Conservation (phyloP, 2,888 invertebrate species). For the Cabera pusaria region DNA sequence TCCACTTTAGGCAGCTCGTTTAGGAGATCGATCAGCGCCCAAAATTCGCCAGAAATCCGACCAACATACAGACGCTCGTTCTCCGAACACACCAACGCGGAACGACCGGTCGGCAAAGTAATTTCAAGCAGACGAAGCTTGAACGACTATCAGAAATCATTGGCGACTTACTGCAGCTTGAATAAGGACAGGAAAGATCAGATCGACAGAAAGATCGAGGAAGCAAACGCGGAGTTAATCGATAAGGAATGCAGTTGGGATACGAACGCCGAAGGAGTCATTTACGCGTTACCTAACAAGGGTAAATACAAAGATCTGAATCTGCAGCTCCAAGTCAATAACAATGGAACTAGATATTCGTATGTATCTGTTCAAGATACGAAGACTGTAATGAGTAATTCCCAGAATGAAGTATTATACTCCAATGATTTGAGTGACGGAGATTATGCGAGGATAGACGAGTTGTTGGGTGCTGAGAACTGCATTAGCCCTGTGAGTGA, state of each 20-base stretch:
- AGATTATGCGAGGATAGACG: constrained; percentile 75
- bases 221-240: constrained; percentile 67
- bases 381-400: constrained; percentile 74
- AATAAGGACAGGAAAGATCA: constrained; percentile 46
- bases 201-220: constrained; percentile 58
- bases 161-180: constrained; percentile 64
- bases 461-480: constrained; percentile 69
- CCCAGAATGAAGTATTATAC: constrained; percentile 72
- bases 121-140: constrained; percentile 74
- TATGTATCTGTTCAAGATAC: constrained; percentile 77
- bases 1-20: constrained; percentile 58
- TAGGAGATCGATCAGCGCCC: constrained; percentile 68
- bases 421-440: constrained; percentile 70
- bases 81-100: constrained; percentile 70
- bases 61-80: constrained; percentile 75
- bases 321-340: constrained; percentile 74
- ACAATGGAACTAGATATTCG: constrained; percentile 74
- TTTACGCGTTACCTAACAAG: constrained; percentile 77
- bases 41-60: constrained; percentile 73
- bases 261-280: constrained; percentile 78
- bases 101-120: constrained; percentile 69
- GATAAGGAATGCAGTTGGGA: constrained; percentile 85
- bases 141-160: constrained; percentile 71
- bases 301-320: constrained; percentile 78
- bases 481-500: constrained; percentile 73